Conservation (phyloP, 2,888 invertebrate species). For the Linnaemya tessellans region DNA sequence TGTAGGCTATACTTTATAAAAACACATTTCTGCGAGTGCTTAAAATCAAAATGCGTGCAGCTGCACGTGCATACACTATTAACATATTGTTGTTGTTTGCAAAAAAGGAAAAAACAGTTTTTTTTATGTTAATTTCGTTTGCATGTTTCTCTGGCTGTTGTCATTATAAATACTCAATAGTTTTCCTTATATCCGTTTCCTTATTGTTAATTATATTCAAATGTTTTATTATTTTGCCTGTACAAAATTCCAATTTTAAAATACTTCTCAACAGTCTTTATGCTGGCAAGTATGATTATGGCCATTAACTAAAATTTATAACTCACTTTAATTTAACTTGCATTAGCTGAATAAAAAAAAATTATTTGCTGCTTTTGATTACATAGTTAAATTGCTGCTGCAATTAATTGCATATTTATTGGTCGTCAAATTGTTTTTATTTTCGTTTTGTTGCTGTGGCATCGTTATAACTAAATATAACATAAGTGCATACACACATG, state of each 20-base stretch:
- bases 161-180: background rate
- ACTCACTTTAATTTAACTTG: background rate
- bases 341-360: background rate
- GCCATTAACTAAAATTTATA: constrained; percentile 45
- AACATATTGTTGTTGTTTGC: background rate
- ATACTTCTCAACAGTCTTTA: background rate
- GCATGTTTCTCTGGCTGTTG: constrained; percentile 16
- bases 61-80: constrained; percentile 38
- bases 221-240: background rate
- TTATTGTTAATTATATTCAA: background rate
- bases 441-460: constrained; percentile 33
- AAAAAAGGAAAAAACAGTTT: no score
- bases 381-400: constrained; percentile 44
- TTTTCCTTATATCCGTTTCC: constrained; percentile 24
- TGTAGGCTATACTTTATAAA: constrained; percentile 65
- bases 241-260: background rate
- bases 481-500: background rate
- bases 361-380: background rate
- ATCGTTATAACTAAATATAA: constrained; percentile 56
- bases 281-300: background rate
- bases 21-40: constrained; percentile 29
- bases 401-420: constrained; percentile 68
- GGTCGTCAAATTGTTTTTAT: constrained; percentile 43
- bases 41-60: constrained; percentile 28
- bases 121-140: background rate